phyloP scores from a whole-genome alignment of 23 tunicate species.

The Styela clava region DNA sequence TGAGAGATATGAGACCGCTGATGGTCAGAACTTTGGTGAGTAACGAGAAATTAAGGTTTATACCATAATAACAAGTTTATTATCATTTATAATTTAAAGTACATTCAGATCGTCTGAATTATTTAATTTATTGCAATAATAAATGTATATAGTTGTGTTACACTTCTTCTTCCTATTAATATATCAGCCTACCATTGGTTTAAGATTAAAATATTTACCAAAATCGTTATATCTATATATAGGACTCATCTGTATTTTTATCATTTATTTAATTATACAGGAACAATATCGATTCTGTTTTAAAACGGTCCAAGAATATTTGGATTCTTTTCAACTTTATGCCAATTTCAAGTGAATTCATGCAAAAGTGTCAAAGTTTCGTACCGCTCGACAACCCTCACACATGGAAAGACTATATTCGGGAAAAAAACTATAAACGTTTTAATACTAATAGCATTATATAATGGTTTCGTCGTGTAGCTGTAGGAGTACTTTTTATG shows the following conservation, averaged over 20 bases:
- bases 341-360: slow-evolving; percentile 2
- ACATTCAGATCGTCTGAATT: not conserved
- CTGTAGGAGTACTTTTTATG: too few relatives aligned
- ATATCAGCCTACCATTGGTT: not conserved
- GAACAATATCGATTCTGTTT: not conserved
- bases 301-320: not conserved
- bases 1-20: slow-evolving; percentile 7
- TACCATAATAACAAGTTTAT: not conserved
- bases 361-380: too few relatives aligned
- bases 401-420: too few relatives aligned
- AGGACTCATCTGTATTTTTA: not conserved
- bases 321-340: slow-evolving; percentile 11
- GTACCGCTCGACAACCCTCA: too few relatives aligned
- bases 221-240: not conserved
- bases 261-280: not conserved
- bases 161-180: not conserved
- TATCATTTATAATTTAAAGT: not conserved
- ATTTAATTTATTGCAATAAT: too few relatives aligned
- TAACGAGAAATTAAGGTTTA: not conserved
- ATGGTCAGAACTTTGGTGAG: slow-evolving; percentile 18
- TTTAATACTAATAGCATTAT: too few relatives aligned
- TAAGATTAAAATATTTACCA: not conserved
- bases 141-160: not conserved
- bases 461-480: too few relatives aligned
- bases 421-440: too few relatives aligned